Conservation (phyloP, 2,113 vertebrate genomes). For the Reinhardtius hippoglossoides region DNA sequence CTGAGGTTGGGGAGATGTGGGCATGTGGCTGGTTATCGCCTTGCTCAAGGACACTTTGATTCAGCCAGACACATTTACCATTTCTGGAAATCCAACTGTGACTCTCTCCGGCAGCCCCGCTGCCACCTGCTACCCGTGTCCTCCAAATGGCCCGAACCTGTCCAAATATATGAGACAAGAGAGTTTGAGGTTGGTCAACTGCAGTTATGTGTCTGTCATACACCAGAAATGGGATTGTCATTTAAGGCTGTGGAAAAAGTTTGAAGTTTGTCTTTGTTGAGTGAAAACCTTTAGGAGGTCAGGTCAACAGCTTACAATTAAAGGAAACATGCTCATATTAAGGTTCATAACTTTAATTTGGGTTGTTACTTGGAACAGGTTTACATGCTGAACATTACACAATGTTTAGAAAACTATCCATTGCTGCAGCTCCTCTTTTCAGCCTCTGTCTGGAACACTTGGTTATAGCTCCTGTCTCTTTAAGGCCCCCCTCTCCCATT, state of each 20-base stretch:
- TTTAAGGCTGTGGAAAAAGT: background rate
- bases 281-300: background rate
- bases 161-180: slow-evolving; percentile 11
- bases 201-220: slow-evolving; percentile 12
- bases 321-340: too few species aligned
- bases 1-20: background rate
- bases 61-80: background rate
- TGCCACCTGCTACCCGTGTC: slow-evolving; percentile 49
- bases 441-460: too few species aligned
- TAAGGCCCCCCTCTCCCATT: too few species aligned
- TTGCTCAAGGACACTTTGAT: slow-evolving; percentile 54
- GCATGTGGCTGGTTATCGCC: slow-evolving; percentile 5
- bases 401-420: too few species aligned
- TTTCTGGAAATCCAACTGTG: slow-evolving; percentile 48
- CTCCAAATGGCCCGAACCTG: slow-evolving; percentile 45
- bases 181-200: slow-evolving; percentile 17
- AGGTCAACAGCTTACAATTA: background rate
- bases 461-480: too few species aligned
- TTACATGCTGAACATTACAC: too few species aligned
- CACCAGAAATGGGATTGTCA: background rate
- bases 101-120: slow-evolving; percentile 37
- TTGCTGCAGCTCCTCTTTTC: too few species aligned
- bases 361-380: too few species aligned
- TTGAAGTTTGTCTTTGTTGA: background rate
- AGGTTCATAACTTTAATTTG: too few species aligned